Conservation (phyloP, 2,113 vertebrate species). For the Columbina picui region DNA sequence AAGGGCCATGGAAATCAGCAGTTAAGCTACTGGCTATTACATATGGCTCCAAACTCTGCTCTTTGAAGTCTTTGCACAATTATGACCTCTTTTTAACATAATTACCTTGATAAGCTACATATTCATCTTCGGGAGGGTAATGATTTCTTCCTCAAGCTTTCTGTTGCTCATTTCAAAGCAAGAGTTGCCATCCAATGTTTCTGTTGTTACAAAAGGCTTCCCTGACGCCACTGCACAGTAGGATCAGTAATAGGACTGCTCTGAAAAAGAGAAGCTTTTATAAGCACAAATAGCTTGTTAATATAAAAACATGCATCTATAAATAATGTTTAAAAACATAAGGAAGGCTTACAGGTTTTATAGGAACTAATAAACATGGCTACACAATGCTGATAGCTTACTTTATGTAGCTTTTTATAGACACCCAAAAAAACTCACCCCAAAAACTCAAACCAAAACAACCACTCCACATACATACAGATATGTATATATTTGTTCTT, state of each 20-base stretch:
- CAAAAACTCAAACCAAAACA: background rate
- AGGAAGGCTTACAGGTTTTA: background rate
- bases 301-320: background rate
- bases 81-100: background rate
- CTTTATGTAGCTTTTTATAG: background rate
- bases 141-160: background rate
- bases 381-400: background rate
- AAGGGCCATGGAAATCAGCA: background rate
- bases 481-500: background rate
- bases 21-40: background rate
- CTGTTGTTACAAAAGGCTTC: background rate
- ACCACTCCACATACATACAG: accelerated
- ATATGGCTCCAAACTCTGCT: background rate
- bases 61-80: background rate
- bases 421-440: background rate
- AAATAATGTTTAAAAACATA: background rate
- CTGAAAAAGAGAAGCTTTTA: background rate
- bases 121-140: background rate
- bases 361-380: background rate
- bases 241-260: background rate
- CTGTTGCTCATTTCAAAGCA: background rate
- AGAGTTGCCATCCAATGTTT: background rate
- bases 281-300: background rate
- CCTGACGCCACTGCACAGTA: background rate
- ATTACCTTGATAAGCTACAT: background rate